These are phyloP conservation scores for Phaethon lepturus DNA, from an alignment of 2,113 vertebrate species.

Conservation along the genomic window DNA sequence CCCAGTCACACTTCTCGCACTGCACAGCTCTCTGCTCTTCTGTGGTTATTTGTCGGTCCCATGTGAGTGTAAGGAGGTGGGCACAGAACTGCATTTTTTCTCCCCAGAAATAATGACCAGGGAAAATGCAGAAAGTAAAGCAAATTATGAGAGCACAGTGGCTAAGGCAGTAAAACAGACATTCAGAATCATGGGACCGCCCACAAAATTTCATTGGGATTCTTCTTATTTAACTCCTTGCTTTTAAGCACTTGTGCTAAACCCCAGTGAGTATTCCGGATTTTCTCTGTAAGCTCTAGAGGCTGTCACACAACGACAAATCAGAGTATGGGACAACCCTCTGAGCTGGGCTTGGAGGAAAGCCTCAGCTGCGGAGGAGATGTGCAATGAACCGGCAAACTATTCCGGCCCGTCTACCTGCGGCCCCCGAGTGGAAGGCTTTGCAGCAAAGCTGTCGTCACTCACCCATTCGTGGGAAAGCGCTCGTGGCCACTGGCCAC, in stretches of 20 bases:
- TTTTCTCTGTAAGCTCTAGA: background rate
- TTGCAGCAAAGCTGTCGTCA: background rate
- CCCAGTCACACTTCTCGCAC: background rate
- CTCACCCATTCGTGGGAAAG: background rate
- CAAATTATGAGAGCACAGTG: background rate
- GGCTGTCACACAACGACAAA: background rate
- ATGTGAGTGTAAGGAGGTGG: too few species aligned
- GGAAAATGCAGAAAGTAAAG: background rate
- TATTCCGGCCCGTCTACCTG: rapidly evolving
- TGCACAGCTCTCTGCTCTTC: background rate
- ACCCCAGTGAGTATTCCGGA: background rate
- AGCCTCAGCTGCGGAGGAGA: background rate
- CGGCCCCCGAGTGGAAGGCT: background rate
- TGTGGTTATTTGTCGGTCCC: background rate
- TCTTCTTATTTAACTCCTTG: background rate
- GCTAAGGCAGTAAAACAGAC: background rate
- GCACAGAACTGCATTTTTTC: background rate
- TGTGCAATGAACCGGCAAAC: background rate
- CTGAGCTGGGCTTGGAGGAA: background rate
- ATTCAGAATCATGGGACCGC: background rate
- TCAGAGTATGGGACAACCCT: background rate
- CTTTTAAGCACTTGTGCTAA: background rate
- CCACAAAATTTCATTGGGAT: background rate
- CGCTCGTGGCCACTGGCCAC: rapidly evolving
- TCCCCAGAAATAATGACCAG: background rate